A percentile compares a stretch with the other conserved stretches of the same genome.
phyloP scores from a whole-genome alignment of 2,888 invertebrate species.

The Ypsolopha scabrella region DNA sequence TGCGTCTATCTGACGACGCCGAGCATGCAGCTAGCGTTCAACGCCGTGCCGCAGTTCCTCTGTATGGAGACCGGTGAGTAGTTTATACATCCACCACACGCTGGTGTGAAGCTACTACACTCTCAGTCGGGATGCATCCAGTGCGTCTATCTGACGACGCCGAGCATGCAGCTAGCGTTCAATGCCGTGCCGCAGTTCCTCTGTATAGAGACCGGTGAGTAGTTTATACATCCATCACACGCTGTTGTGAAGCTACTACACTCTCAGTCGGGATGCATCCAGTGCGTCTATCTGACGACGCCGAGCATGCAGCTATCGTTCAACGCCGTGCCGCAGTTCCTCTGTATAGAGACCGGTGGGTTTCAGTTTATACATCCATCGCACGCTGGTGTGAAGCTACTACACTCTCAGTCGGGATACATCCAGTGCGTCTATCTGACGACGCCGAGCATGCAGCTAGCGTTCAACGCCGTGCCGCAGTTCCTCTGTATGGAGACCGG shows the following conservation, averaged over 20 bases:
- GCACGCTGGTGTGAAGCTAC: background rate
- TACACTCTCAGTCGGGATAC: no score
- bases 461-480: no score
- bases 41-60: constrained; percentile 60
- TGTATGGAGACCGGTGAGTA: constrained; percentile 57
- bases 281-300: no score
- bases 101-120: constrained; percentile 29
- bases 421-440: no score
- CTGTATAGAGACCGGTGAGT: constrained; percentile 57
- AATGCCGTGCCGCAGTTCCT: constrained; percentile 63
- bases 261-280: no score
- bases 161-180: constrained; percentile 62
- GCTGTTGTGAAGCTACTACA: no score
- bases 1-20: constrained; percentile 62
- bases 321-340: no score
- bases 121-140: constrained; percentile 54
- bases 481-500: no score
- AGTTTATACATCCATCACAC: constrained; percentile 1
- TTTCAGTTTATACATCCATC: constrained; percentile 1
- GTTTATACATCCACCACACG: constrained; percentile 1
- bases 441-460: no score
- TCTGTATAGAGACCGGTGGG: no score
- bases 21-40: constrained; percentile 62
- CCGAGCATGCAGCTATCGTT: no score
- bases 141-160: constrained; percentile 59